Evolutionary conservation across 2,113 vertebrate genomes (phyloP), one percentile per base, ranked within the genome.

Genomic region (Pelusios castaneus): DNA sequence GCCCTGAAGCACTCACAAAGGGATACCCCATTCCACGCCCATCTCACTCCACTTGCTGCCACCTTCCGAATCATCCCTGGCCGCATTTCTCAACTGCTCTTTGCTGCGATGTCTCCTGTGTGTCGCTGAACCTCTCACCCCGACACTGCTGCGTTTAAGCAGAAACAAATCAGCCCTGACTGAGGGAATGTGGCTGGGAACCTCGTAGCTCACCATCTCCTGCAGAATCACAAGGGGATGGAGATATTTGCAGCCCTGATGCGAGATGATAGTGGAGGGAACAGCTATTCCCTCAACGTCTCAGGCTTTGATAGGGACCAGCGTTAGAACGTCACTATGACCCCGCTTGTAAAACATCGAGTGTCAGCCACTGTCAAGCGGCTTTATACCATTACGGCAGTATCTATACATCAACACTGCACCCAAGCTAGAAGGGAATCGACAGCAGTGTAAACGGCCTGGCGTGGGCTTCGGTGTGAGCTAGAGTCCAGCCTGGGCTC

Each of bases 331-430:
- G 9, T 7, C 10, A 83, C 41, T 51, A 70, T 7, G 51, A n/a
- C n/a, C n/a, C 31, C n/a, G n/a, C 49, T 41, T 70, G 67, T 76
- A 88, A 29, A 12, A 25, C 27, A 88, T 0, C 0, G 0, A 85
- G 34, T 13, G 31, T 52, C 55, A 70, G 27, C 24, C 31, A 41
- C 67, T 43, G 43, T 77, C 55, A 58, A 80, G 77, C 10, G 38
- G 58, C 16, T 10, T 67, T n/a, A n/a, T n/a, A 67, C 14, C 38
- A 43, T 16, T 0, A 0, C 41, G 51, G 29, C 60, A 52, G n/a
- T 60, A 77, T 29, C 9, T 51, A 29, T 51, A 43, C 0, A 0
- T 51, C 3, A 8, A 25, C 84, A 21, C 17, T 67, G 63, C 19
- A 34, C 56, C 38, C 3, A 2, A 73, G 21, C 38, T 41, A 41